These are phyloP conservation scores for Mola mola DNA, from an alignment of 2,113 vertebrate genomes.

Conservation along the genomic window DNA sequence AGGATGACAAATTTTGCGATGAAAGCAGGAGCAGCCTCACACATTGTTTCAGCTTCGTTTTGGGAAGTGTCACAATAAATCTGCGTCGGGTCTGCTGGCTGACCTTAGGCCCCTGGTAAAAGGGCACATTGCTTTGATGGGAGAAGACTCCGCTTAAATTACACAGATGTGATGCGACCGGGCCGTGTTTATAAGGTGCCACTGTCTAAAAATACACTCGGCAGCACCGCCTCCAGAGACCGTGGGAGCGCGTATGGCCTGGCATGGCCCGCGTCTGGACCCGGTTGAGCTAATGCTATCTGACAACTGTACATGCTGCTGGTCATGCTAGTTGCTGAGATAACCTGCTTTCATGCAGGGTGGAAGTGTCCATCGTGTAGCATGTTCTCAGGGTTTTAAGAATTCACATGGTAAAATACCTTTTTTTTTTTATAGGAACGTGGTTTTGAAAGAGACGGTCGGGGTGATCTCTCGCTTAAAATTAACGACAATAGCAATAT, in stretches of 20 bases:
- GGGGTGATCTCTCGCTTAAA: too few species aligned
- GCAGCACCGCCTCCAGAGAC: constrained; percentile 59
- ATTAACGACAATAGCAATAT: too few species aligned
- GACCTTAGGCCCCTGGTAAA: constrained; percentile 59
- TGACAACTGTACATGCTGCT: constrained; percentile 74
- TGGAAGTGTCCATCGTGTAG: constrained; percentile 4
- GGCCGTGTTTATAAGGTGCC: constrained; percentile 68
- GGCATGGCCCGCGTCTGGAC: constrained; percentile 57
- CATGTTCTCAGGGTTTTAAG: too few species aligned
- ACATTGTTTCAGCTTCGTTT: constrained; percentile 28
- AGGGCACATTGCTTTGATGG: constrained; percentile 53
- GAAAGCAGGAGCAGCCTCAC: constrained; percentile 17
- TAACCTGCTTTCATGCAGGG: constrained; percentile 65
- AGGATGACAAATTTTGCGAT: constrained; percentile 6
- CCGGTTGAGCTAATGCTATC: constrained; percentile 64
- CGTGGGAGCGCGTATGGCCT: constrained; percentile 41
- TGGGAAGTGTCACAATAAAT: constrained; percentile 49
- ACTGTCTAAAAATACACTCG: constrained; percentile 69
- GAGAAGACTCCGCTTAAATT: constrained; percentile 45
- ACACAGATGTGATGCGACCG: constrained; percentile 66
- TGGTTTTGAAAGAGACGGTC: too few species aligned
- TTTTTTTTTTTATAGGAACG: too few species aligned
- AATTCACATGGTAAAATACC: too few species aligned
- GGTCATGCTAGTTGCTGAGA: constrained; percentile 59
- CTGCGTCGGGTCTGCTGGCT: constrained; percentile 29